Conservation (phyloP, 2,113 vertebrate genomes). For the Smithornis capensis region DNA sequence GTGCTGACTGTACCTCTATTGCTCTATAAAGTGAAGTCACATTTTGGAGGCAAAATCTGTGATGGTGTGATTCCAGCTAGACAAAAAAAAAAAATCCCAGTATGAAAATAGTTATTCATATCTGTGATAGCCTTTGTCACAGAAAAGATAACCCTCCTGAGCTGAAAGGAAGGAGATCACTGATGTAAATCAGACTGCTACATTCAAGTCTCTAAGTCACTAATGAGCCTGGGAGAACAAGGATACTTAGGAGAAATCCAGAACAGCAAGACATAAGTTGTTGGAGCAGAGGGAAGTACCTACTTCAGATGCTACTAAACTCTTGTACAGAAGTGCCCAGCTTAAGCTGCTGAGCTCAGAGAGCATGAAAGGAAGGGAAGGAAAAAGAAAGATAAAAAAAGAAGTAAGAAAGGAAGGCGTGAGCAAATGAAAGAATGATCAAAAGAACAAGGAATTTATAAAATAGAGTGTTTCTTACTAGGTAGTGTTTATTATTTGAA, state of each 20-base stretch:
- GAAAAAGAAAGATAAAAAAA: background rate
- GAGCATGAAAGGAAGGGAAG: conserved; percentile 6
- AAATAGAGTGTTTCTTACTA: background rate
- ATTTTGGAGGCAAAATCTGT: conserved; percentile 57
- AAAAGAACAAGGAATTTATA: background rate
- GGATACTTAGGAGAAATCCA: conserved; percentile 64
- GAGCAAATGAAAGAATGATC: background rate
- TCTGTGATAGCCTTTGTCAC: conserved; percentile 49
- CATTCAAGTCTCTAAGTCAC: conserved; percentile 54
- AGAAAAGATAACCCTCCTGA: conserved; percentile 61
- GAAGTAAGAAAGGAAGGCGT: background rate
- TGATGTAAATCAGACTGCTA: conserved; percentile 58
- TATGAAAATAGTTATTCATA: conserved; percentile 68
- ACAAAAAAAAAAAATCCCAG: conserved; percentile 41
- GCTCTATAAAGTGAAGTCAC: conserved; percentile 41
- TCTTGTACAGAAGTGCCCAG: background rate
- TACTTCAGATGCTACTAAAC: conserved; percentile 29
- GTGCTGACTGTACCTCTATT: conserved; percentile 46
- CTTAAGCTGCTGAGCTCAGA: background rate
- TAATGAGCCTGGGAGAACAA: conserved; percentile 61
- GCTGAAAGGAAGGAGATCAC: conserved; percentile 60
- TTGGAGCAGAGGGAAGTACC: conserved; percentile 37
- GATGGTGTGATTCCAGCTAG: conserved; percentile 53
- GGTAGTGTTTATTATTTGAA: background rate
- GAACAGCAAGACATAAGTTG: conserved; percentile 48